phyloP scores from a whole-genome alignment of 2,113 vertebrate genomes.

The Anthoscopus minutus region DNA sequence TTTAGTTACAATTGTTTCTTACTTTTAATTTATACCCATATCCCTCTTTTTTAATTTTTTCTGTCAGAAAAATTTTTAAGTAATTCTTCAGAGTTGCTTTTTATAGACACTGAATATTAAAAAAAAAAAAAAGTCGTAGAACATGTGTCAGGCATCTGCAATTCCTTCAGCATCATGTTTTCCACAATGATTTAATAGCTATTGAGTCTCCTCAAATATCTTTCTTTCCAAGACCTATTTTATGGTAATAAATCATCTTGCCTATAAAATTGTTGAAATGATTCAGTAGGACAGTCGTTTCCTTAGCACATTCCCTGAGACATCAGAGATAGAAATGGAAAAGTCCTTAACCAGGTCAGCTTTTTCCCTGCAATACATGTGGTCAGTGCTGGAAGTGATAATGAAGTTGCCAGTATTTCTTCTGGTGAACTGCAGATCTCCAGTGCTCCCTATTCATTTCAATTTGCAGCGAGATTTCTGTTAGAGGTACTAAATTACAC shows the following conservation, averaged over 20 bases:
- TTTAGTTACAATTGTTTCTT: too few species aligned
- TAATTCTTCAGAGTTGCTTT: background rate
- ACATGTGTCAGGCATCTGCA: slow-evolving; percentile 50
- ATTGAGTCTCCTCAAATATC: slow-evolving; percentile 20
- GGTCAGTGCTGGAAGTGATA: background rate
- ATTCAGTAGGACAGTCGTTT: slow-evolving; percentile 29
- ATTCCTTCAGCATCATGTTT: slow-evolving; percentile 48
- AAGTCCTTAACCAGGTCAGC: background rate
- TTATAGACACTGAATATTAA: background rate
- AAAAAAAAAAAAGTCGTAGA: background rate
- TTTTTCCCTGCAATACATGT: background rate
- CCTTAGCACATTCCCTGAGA: slow-evolving; percentile 10
- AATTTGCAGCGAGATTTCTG: background rate
- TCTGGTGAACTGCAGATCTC: background rate
- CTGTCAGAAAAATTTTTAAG: background rate
- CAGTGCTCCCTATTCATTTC: background rate
- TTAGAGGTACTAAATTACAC: background rate
- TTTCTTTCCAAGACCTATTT: slow-evolving; percentile 37
- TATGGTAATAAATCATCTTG: slow-evolving; percentile 28
- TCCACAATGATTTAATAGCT: slow-evolving; percentile 53
- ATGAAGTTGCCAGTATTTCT: fast-evolving
- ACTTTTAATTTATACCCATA: background rate
- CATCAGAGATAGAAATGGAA: background rate
- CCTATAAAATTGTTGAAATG: slow-evolving; percentile 49
- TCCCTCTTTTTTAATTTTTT: background rate